These are phyloP conservation scores for Drosophila buzzatii DNA, from an alignment of 2,888 invertebrate genomes.

Conservation along the genomic window DNA sequence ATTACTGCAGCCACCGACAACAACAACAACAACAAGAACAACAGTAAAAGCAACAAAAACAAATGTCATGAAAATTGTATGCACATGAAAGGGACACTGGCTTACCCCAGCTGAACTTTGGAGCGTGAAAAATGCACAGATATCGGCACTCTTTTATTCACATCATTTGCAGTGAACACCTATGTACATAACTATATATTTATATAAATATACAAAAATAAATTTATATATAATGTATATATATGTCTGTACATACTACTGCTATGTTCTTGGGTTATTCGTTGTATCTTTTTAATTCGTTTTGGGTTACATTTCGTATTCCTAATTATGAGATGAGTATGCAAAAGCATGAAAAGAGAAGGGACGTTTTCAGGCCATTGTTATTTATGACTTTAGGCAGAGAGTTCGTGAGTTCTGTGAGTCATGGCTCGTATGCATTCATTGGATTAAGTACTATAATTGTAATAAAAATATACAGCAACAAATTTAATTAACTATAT, in stretches of 20 bases:
- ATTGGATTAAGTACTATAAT: constrained; percentile 2
- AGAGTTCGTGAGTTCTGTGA: constrained; percentile 12
- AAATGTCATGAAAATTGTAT: constrained; percentile 8
- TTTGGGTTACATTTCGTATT: constrained; percentile 30
- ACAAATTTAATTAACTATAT: too few relatives aligned
- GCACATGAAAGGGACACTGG: constrained; percentile 18
- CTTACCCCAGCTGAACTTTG: constrained; percentile 16
- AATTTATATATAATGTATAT: neutral
- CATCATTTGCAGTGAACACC: neutral
- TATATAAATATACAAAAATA: neutral
- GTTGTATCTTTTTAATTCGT: constrained; percentile 16
- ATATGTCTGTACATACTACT: neutral
- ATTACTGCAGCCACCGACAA: constrained; percentile 19
- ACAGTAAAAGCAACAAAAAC: neutral
- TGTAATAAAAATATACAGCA: neutral
- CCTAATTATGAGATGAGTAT: constrained; percentile 43
- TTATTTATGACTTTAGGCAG: constrained; percentile 23
- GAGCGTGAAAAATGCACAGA: constrained; percentile 3
- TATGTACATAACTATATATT: neutral
- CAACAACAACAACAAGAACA: constrained; percentile 8
- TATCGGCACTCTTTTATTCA: constrained; percentile 14
- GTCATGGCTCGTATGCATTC: constrained; percentile 4
- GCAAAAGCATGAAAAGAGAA: constrained; percentile 43
- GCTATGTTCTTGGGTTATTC: constrained; percentile 9
- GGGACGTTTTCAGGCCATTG: constrained; percentile 39